Percentiles rank a stretch among this genome's conserved stretches.
phyloP scores from a whole-genome alignment of 2,888 invertebrate species.

The Leptarthrus brevirostris region DNA sequence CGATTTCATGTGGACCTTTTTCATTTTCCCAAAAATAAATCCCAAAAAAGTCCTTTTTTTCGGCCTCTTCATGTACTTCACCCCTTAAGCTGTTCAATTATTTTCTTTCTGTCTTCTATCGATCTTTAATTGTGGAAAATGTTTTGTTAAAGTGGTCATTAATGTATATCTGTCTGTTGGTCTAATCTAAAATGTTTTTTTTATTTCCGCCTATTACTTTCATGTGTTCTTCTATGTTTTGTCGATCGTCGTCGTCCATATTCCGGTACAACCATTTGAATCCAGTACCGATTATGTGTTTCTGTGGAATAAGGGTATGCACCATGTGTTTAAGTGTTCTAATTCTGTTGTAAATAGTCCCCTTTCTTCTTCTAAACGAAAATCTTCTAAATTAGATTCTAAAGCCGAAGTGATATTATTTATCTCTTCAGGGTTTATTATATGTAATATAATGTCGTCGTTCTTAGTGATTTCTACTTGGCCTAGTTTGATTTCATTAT shows the following conservation, averaged over 20 bases:
- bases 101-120: slow-evolving; percentile 37
- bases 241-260: slow-evolving; percentile 43
- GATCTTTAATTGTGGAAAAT: slow-evolving; percentile 29
- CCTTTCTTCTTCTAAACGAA: background rate
- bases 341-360: slow-evolving; percentile 18
- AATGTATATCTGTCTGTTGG: slow-evolving; percentile 38
- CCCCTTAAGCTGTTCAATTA: slow-evolving; percentile 24
- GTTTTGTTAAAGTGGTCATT: slow-evolving; percentile 46
- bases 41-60: no score
- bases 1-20: no score
- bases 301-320: no score
- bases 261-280: slow-evolving; percentile 46
- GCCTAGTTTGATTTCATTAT: slow-evolving; percentile 45
- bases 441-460: slow-evolving; percentile 37
- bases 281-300: slow-evolving; percentile 29
- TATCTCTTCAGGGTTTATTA: slow-evolving; percentile 31
- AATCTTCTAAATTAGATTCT: background rate
- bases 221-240: slow-evolving; percentile 40
- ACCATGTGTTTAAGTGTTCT: no score
- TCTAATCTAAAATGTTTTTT: slow-evolving; percentile 26
- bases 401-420: slow-evolving; percentile 8
- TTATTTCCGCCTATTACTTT: slow-evolving; percentile 37
- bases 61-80: no score
- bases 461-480: slow-evolving; percentile 33
- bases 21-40: no score